Percentiles rank a stretch among this genome's conserved stretches.
These are phyloP conservation scores for Armadillidium nasatum DNA, from an alignment of 1,140 invertebrate genomes.

Conservation along the genomic window DNA sequence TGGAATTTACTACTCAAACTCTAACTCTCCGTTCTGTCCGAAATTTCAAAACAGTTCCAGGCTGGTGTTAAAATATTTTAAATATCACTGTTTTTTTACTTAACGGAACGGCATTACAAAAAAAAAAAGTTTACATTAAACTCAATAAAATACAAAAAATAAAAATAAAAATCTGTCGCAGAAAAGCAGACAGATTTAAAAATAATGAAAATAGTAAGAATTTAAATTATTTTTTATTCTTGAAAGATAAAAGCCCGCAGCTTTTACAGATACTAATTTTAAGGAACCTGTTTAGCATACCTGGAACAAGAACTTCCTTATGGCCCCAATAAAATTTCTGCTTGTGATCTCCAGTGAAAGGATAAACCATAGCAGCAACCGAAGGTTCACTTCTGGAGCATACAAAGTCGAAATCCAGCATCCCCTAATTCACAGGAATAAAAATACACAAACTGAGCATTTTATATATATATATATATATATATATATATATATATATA, in stretches of 20 bases:
- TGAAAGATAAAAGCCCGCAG: constrained; percentile 17
- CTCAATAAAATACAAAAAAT: too few species aligned
- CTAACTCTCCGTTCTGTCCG: too few species aligned
- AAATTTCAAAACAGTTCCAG: too few species aligned
- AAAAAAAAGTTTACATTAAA: too few species aligned
- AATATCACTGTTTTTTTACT: too few species aligned
- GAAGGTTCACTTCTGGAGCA: constrained; percentile 68
- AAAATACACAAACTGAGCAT: background rate
- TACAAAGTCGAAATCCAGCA: constrained; percentile 99
- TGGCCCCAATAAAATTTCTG: constrained; percentile 99
- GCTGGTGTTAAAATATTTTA: too few species aligned
- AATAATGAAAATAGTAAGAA: background rate
- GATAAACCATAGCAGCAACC: constrained; percentile 94
- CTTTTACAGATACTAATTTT: background rate
- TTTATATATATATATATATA: too few species aligned
- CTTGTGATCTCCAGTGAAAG: constrained; percentile 97
- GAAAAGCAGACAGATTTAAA: too few species aligned
- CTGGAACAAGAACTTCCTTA: constrained; percentile 88
- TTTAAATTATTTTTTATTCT: background rate
- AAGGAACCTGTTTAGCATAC: constrained; percentile 40
- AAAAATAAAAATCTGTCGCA: background rate
- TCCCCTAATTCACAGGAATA: constrained; percentile 54
- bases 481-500: too few species aligned
- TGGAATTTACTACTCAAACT: too few species aligned
- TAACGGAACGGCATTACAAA: too few species aligned